These are phyloP conservation scores for Aproaerema taeniolella DNA, from an alignment of 2,888 invertebrate species.

Conservation along the genomic window DNA sequence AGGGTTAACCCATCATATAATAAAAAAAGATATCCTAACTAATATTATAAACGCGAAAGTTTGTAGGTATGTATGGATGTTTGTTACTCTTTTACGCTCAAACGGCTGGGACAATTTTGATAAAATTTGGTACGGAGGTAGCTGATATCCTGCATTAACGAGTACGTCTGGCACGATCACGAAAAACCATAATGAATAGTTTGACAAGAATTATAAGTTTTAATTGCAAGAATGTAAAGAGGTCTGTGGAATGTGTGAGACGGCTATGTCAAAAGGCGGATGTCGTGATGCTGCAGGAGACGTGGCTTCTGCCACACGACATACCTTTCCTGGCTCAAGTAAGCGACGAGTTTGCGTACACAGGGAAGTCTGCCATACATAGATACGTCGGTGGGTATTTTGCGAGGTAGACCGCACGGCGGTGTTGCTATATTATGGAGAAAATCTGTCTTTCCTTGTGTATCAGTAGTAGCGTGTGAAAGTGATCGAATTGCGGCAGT, in stretches of 20 bases:
- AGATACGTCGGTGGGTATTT: constrained; percentile 16
- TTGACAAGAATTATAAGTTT: constrained; percentile 12
- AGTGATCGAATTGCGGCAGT: constrained; percentile 21
- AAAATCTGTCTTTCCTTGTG: constrained; percentile 15
- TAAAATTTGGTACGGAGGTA: too few species aligned
- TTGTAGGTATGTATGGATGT: too few species aligned
- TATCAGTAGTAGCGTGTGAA: constrained; percentile 15
- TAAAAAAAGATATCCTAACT: too few species aligned
- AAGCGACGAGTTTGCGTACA: constrained; percentile 17
- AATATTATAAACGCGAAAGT: too few species aligned
- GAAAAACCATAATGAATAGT: not conserved
- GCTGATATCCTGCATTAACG: too few species aligned
- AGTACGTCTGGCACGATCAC: not conserved
- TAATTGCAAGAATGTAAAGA: constrained; percentile 18
- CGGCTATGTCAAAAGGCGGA: constrained; percentile 5
- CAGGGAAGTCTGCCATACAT: constrained; percentile 22
- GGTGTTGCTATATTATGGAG: constrained; percentile 23
- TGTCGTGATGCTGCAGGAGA: constrained; percentile 4
- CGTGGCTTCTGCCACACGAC: constrained; percentile 20
- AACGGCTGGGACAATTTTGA: too few species aligned
- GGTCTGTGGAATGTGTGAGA: constrained; percentile 11
- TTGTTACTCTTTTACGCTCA: too few species aligned
- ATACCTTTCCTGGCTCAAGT: constrained; percentile 18
- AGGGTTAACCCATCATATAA: too few species aligned
- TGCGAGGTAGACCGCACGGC: constrained; percentile 19